Conservation (phyloP, 2,797 vertebrate genomes). For the Muscicapa comitata region DNA sequence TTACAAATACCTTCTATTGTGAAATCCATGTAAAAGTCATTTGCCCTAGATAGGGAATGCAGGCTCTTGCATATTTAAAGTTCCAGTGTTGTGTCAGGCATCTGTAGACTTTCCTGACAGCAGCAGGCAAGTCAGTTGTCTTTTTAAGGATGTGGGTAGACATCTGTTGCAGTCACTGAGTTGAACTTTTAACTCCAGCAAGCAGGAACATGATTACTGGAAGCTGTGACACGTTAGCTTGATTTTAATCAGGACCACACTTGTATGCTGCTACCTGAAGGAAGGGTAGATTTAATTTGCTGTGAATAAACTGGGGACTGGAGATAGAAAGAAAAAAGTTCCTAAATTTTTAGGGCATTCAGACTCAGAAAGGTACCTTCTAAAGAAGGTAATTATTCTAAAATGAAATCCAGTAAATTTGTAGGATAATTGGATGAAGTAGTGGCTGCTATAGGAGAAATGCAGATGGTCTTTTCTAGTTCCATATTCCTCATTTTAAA, state of each 20-base stretch:
- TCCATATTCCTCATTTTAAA: background rate
- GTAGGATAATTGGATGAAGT: background rate
- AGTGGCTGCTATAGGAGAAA: background rate
- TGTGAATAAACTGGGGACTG: background rate
- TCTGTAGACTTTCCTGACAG: background rate
- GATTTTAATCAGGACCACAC: background rate
- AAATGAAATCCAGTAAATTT: background rate
- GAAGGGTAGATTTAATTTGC: background rate
- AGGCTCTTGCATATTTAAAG: slow-evolving; percentile 1
- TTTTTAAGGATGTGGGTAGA: background rate
- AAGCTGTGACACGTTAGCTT: background rate
- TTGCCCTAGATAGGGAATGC: background rate
- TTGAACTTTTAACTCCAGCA: slow-evolving; percentile 30
- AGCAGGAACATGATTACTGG: background rate
- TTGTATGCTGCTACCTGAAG: background rate
- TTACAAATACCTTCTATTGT: background rate
- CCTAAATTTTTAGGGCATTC: background rate
- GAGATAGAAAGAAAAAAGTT: background rate
- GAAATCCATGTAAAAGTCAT: background rate
- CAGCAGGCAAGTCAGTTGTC: background rate
- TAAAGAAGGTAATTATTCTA: background rate
- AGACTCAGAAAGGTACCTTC: background rate
- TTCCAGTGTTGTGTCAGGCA: background rate
- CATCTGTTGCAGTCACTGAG: background rate
- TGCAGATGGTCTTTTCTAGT: background rate